These are phyloP conservation scores for Ophion slaviceki DNA, from an alignment of 2,888 invertebrate species.

Conservation along the genomic window DNA sequence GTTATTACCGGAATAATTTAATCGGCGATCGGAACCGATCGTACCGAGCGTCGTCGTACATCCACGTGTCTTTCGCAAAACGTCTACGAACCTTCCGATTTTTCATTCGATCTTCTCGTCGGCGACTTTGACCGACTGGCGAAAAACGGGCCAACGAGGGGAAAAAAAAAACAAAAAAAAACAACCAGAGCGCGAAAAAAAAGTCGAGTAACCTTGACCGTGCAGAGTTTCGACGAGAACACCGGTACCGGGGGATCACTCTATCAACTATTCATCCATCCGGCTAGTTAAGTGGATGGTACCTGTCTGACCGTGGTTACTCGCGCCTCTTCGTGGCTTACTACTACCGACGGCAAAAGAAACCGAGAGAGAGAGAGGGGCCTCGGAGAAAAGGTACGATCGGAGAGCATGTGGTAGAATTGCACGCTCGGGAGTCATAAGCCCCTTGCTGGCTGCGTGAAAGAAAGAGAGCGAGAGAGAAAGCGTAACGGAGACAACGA, in stretches of 20 bases:
- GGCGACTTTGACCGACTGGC: neutral
- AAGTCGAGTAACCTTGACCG: neutral
- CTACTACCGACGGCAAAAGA: constrained; percentile 63
- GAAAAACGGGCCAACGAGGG: neutral
- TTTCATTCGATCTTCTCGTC: constrained; percentile 13
- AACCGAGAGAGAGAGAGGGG: constrained; percentile 25
- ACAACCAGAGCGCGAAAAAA: too few relatives aligned
- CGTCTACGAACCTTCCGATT: neutral
- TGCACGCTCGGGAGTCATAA: constrained; percentile 80
- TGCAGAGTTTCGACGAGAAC: constrained; percentile 61
- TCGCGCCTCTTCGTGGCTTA: constrained; percentile 78
- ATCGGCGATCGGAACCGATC: constrained; percentile 46
- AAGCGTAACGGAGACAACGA: constrained; percentile 58
- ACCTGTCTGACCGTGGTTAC: constrained; percentile 80
- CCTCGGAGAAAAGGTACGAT: constrained; percentile 24
- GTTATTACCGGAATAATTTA: neutral
- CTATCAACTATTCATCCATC: constrained; percentile 79
- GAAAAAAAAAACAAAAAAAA: neutral
- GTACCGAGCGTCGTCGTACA: constrained; percentile 4
- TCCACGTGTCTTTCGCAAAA: constrained; percentile 3
- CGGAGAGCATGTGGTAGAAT: constrained; percentile 72
- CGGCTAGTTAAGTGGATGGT: constrained; percentile 82
- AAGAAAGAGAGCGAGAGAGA: constrained; percentile 29
- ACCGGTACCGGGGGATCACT: constrained; percentile 66
- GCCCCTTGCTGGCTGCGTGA: constrained; percentile 70